These are phyloP conservation scores for Girardinichthys multiradiatus DNA, from an alignment of 2,113 vertebrate genomes.

Conservation along the genomic window DNA sequence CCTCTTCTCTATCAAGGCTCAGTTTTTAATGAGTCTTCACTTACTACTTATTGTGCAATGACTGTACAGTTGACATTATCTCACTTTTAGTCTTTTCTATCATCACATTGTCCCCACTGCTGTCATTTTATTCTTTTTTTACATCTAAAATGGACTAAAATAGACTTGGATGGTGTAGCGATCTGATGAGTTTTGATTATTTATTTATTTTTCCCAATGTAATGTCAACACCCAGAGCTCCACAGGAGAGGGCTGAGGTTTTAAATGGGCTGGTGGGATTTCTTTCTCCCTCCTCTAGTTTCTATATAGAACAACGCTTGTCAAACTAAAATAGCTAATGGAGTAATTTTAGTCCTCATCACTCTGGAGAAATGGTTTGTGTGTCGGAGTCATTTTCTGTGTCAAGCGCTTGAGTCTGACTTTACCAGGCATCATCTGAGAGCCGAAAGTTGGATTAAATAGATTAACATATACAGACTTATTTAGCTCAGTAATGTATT, in stretches of 20 bases:
- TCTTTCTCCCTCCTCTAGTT: slow-evolving; percentile 32
- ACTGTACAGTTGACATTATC: no score
- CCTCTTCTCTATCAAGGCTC: slow-evolving; percentile 30
- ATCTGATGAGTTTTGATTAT: not conserved
- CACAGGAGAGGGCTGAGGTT: not conserved
- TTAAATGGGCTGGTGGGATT: slow-evolving; percentile 3
- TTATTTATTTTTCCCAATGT: slow-evolving; percentile 14
- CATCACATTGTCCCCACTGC: no score
- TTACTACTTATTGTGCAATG: no score
- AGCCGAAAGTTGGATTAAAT: not conserved
- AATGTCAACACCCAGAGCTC: slow-evolving; percentile 33
- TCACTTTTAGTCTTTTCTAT: not conserved
- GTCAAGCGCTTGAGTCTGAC: slow-evolving; percentile 50
- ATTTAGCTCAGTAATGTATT: no score
- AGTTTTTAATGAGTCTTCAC: slow-evolving; percentile 2
- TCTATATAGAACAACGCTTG: slow-evolving; percentile 60
- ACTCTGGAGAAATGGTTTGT: slow-evolving; percentile 60
- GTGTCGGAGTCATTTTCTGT: slow-evolving; percentile 71
- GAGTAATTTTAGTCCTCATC: slow-evolving; percentile 57
- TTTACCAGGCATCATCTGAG: slow-evolving; percentile 28
- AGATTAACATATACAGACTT: no score
- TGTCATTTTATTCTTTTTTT: no score
- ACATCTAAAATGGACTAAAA: no score
- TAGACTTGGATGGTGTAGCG: no score
- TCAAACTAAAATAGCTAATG: slow-evolving; percentile 48